Base-by-base conservation (phyloP, 1,140 invertebrate genomes). In the Brachionus rubens region DNA sequence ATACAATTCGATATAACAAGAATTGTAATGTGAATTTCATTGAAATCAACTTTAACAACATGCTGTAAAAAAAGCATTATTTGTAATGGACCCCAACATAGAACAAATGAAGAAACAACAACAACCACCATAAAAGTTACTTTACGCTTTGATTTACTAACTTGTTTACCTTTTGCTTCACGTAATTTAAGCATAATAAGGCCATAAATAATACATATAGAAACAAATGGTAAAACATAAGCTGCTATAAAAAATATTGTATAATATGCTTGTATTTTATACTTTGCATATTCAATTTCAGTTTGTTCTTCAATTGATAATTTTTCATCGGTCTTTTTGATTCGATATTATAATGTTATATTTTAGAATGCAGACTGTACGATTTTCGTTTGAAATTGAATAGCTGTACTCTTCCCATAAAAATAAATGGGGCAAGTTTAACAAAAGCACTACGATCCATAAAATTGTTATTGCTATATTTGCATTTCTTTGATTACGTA, bases 31-130 rank as follows among this genome's bases (percentile, higher is more conserved):
- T 26, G 30, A 19, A 54, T 30, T 72, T 72, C 68, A 33, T 72
- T 19, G 28, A 72, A 54, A 40, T 72, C 46, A 19, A 72, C 36
- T 14, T 50, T 33, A 9, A 87, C 87, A 77, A 82, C 81, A 75
- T 80, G 77, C 65, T 83, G 84, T 48, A 83, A 50, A 56, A 86
- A 81, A 70, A 86, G 83, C 81, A 88, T 82, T 9, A 88, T 81
- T 87, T 96, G 94, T 80, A 97, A 92, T 1, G 94, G 94, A 79
- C 91, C 90, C 95, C 95, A 98, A 85, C 94, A 96, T 40, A 95
- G 86, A 9, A 94, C 94, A 83, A 97, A 97, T 33, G 94, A 93
- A 21, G 92, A 89, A 0, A 97, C 92, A 14, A 98, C 93, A 21
- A 94, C 91, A 41, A 96, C 88, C 6, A 98, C 92, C 89, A 98